phyloP scores from a whole-genome alignment of 2,113 vertebrate species.

The Vanacampus margaritifer region DNA sequence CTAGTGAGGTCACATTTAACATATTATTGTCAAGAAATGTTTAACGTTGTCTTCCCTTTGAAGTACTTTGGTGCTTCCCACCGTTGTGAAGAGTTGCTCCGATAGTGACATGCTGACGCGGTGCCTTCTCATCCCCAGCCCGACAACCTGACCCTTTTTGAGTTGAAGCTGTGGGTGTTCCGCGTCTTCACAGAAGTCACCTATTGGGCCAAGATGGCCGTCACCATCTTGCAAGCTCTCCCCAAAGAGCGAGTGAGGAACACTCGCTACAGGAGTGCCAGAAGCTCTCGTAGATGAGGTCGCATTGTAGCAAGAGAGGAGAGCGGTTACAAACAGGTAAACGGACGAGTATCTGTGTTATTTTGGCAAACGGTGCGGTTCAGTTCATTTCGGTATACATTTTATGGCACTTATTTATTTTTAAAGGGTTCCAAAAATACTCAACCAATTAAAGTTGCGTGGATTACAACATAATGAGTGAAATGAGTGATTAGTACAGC shows the following conservation, averaged over 20 bases:
- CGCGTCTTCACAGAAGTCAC: slow-evolving; percentile 65
- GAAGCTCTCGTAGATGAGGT: slow-evolving; percentile 17
- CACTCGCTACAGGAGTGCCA: not conserved
- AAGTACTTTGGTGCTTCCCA: not conserved
- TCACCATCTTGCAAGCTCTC: slow-evolving; percentile 47
- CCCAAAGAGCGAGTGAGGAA: slow-evolving; percentile 21
- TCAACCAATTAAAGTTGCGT: not conserved
- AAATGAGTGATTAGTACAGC: not conserved
- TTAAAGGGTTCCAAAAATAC: not conserved
- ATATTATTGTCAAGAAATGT: no score
- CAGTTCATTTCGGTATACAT: not conserved
- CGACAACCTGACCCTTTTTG: slow-evolving; percentile 43
- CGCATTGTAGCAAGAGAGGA: slow-evolving; percentile 1
- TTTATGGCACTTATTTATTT: not conserved
- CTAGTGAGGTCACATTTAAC: no score
- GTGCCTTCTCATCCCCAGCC: slow-evolving; percentile 28
- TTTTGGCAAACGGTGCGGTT: not conserved
- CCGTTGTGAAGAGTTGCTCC: not conserved
- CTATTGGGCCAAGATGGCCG: slow-evolving; percentile 61
- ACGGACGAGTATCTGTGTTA: not conserved
- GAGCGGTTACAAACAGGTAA: not conserved
- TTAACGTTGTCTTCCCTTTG: no score
- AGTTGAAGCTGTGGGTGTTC: slow-evolving; percentile 69
- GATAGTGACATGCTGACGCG: not conserved
- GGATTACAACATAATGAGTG: not conserved